Conservation (phyloP, 2,797 vertebrate genomes). For the Rhodeus uyekii region DNA sequence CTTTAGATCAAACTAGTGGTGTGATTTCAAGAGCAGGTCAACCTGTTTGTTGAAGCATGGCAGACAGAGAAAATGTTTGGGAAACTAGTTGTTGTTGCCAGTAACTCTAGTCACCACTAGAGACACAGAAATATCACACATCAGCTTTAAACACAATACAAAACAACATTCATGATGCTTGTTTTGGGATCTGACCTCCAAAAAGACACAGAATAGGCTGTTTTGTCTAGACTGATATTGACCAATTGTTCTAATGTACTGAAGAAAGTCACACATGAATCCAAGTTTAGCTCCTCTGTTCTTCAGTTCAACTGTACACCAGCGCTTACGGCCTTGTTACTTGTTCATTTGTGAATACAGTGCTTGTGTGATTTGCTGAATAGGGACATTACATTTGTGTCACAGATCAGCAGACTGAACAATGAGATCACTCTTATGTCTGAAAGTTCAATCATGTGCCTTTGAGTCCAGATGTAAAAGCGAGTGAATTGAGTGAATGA, state of each 20-base stretch:
- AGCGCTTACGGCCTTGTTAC: constrained; percentile 35
- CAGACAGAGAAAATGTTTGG: neutral
- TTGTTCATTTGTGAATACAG: constrained; percentile 48
- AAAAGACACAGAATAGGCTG: constrained; percentile 4
- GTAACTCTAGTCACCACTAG: neutral
- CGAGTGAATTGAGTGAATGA: constrained; percentile 1
- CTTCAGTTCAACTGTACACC: constrained; percentile 36
- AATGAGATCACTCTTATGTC: constrained; percentile 42
- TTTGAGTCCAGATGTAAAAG: constrained; percentile 37
- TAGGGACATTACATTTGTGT: constrained; percentile 45
- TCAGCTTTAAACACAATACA: neutral
- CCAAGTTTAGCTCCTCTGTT: constrained; percentile 35
- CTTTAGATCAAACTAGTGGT: neutral
- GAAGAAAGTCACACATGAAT: constrained; percentile 23
- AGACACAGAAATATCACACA: neutral
- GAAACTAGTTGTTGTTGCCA: neutral
- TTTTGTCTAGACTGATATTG: constrained; percentile 4
- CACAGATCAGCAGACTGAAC: constrained; percentile 41
- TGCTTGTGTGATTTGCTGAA: constrained; percentile 50
- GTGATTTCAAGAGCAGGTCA: neutral
- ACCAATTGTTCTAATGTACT: constrained; percentile 28
- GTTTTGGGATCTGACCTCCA: constrained; percentile 20
- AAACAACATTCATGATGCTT: constrained; percentile 3
- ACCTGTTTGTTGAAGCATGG: neutral
- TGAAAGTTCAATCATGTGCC: constrained; percentile 41